Evolutionary conservation across 92 coral and sea anemone species (phyloP), one percentile per base, ranked within the genome.

Genomic region (Nematostella vectensis): DNA sequence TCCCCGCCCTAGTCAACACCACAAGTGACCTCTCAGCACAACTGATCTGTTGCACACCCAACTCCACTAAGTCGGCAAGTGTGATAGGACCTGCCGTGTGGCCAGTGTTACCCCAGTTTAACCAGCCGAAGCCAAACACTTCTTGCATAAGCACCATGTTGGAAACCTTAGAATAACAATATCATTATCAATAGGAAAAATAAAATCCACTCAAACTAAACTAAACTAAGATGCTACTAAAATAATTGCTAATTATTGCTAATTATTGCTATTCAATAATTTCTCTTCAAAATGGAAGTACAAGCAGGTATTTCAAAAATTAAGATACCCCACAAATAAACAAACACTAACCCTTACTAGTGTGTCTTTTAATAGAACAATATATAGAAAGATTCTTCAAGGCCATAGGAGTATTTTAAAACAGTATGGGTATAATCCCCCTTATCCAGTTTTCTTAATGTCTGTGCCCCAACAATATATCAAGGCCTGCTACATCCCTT

Each of bases 91-190:
- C 83, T 19, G 83, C 54, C 20, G 81, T 75, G 44, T 79, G 88
- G 25, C 95, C 98, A 65, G 76, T 77, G 59, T 70, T 78, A 31
- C 87, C 81, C 81, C 84, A 74, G 31, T 84, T 80, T 0, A 91
- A 76, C 83, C 86, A 91, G 16, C 98, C 98, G 85, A 87, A 91
- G 22, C 91, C 88, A 20, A 77, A 69, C 25, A 91, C 95, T n/a
- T 86, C 89, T 37, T 81, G 91, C 11, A 80, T 83, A 36, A 79
- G 64, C 15, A 82, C 94, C 19, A 75, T 62, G 58, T 83, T 83
- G 11, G 81, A 71, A 11, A 63, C 62, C 94, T 83, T 33, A 25
- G 24, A 24, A 2, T 19, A 11, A 36, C 18, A 28, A 44, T 2
- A 15, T 22, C 31, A 25, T 27, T 10, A 8, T n/a, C 6, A 47